Conservation (phyloP, 1,140 invertebrate species). For the Drosophila asahinai region DNA sequence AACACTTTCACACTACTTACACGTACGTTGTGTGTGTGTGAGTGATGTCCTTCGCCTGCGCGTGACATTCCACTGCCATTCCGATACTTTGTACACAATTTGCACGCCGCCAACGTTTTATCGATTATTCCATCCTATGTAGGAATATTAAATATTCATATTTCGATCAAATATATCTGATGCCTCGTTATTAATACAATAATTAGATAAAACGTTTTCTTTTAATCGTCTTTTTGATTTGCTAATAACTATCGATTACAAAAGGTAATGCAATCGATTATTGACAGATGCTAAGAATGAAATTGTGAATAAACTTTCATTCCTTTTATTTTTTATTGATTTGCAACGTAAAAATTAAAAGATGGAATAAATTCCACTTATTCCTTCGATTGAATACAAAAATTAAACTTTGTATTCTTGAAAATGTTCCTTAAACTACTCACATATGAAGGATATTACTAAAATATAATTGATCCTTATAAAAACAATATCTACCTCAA, state of each 20-base stretch:
- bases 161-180: not conserved
- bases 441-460: no score
- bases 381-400: no score
- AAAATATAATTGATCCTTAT: not conserved
- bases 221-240: not conserved
- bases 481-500: not conserved
- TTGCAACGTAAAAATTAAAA: no score
- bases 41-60: constrained; percentile 75
- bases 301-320: no score
- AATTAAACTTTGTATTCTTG: no score
- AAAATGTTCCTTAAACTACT: no score
- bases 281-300: not conserved
- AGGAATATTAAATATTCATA: not conserved
- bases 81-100: constrained; percentile 76
- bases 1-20: constrained; percentile 59
- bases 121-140: constrained; percentile 61
- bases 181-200: not conserved
- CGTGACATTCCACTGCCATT: constrained; percentile 68
- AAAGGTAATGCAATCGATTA: not conserved
- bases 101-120: constrained; percentile 63
- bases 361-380: no score
- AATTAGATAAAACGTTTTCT: not conserved
- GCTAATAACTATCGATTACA: not conserved
- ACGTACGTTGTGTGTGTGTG: constrained; percentile 24
- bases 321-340: no score